A percentile compares a stretch with the other conserved stretches of the same genome.
phyloP scores from a whole-genome alignment of 2,888 invertebrate genomes.

The Phyllotreta cruciferae region DNA sequence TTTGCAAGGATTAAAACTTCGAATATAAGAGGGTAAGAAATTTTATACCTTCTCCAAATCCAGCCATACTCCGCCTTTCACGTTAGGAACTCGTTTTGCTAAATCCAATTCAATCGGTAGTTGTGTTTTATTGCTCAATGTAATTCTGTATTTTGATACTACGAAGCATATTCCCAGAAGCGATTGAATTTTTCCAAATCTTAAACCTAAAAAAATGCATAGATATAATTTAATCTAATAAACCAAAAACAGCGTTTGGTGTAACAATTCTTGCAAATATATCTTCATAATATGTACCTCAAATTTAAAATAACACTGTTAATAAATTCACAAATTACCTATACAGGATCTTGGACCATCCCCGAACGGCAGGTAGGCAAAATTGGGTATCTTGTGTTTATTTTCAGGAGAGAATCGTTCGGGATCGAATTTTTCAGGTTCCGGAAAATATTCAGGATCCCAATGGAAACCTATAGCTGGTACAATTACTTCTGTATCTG shows the following conservation, averaged over 20 bases:
- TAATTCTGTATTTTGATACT: slow-evolving; percentile 33
- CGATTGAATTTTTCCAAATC: slow-evolving; percentile 26
- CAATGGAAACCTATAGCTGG: slow-evolving; percentile 57
- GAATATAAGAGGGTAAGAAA: not conserved
- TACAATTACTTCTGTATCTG: slow-evolving; percentile 53
- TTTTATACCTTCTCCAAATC: slow-evolving; percentile 14
- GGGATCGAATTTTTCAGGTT: slow-evolving; percentile 61
- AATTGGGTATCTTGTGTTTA: slow-evolving; percentile 46
- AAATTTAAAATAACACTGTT: no score
- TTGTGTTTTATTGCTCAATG: slow-evolving; percentile 36
- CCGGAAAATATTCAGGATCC: slow-evolving; percentile 56
- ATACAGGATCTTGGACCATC: slow-evolving; percentile 46
- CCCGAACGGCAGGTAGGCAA: slow-evolving; percentile 44
- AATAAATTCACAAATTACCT: slow-evolving; percentile 14
- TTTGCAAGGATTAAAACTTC: no score
- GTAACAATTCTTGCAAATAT: no score
- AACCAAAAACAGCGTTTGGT: no score
- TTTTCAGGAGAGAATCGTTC: slow-evolving; percentile 55
- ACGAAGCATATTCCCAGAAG: slow-evolving; percentile 31
- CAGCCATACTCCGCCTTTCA: slow-evolving; percentile 13
- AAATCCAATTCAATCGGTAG: slow-evolving; percentile 27
- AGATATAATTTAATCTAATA: no score
- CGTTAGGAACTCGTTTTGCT: not conserved
- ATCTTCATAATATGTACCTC: no score
- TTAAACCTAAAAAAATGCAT: slow-evolving; percentile 22